phyloP scores from a whole-genome alignment of 2,113 vertebrate genomes.

The Thalassarche chlororhynchos region DNA sequence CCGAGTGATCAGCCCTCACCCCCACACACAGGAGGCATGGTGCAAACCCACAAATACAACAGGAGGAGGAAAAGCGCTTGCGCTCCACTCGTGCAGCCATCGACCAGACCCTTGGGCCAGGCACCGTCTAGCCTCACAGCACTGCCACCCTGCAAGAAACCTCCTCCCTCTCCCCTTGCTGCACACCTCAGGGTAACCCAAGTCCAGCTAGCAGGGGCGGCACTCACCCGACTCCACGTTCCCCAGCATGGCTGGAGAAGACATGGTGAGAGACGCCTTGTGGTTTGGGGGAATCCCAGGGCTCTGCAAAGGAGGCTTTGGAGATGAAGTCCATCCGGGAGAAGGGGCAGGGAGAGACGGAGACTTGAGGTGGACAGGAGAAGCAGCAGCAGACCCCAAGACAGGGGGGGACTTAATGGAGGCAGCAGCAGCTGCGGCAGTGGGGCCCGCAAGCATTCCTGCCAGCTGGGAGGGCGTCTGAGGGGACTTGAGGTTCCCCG shows the following conservation, averaged over 20 bases:
- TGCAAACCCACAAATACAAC: neutral
- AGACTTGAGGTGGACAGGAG: constrained; percentile 98
- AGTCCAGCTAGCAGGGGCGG: accelerated
- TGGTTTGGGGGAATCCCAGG: constrained; percentile 93
- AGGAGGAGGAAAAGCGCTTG: neutral
- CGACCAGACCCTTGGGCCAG: neutral
- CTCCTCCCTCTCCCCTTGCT: neutral
- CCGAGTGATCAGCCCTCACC: neutral
- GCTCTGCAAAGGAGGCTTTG: constrained; percentile 97
- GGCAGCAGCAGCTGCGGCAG: constrained; percentile 86
- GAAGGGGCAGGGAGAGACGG: constrained; percentile 97
- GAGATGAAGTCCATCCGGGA: constrained; percentile 97
- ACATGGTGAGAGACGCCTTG: constrained; percentile 92
- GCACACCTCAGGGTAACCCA: neutral
- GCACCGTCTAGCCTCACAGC: accelerated
- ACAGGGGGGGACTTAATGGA: constrained; percentile 98
- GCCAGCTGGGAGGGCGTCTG: constrained; percentile 98
- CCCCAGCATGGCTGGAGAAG: constrained; percentile 96
- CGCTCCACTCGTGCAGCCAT: accelerated
- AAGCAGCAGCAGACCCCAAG: constrained; percentile 97
- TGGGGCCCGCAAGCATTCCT: constrained; percentile 92
- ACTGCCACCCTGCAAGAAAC: neutral
- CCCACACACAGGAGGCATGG: accelerated
- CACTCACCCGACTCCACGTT: constrained; percentile 89
- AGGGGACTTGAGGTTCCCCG: constrained; percentile 97